Evolutionary conservation across 2,113 vertebrate genomes (phyloP), one percentile per base, ranked within the genome.

Genomic region (Pterocles gutturalis): DNA sequence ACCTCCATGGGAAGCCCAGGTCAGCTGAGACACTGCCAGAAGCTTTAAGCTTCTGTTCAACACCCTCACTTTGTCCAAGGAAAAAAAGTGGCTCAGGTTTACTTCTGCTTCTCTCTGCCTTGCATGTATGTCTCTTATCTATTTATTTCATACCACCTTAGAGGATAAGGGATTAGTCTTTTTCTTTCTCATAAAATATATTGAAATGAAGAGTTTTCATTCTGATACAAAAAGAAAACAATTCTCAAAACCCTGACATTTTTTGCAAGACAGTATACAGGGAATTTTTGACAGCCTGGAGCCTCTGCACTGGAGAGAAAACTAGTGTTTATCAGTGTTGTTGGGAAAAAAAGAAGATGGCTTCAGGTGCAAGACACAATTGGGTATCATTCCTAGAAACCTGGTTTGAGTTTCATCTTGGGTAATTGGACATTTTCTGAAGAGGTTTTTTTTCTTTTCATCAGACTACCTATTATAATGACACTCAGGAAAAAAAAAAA

Each of bases 281-380:
- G 38, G 34, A 38, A 84, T 71, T 87, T 95, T 78, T 90, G 55
- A 89, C 86, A 87, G 76, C 61, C 38, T 64, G 45, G 25, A 86
- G 64, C 26, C 24, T 78, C 67, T 66, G 29, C 9, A 5, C 51
- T 81, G 38, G 69, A 89, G 25, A 84, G 72, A 93, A 91, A 88
- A 89, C 34, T 53, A 15, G 22, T 92, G 60, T 83, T 96, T 94
- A 75, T 82, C 88, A 67, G 60, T 31, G 54, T 53, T 83, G 17
- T 36, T 66, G 31, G 17, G 51, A 48, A 41, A 92, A 92, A 88
- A 86, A 71, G 38, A 93, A 83, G 51, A 89, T 55, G 86, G 55
- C 65, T 95, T 97, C 69, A 83, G 76, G 83, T 88, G 62, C 76
- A 88, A 90, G 61, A 78, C 55, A 89, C 80, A 96, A 95, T 71